Percentiles rank a stretch among this genome's conserved stretches.
Conservation (phyloP, 2,797 vertebrate genomes). For the Brachyrhaphis roseni region DNA sequence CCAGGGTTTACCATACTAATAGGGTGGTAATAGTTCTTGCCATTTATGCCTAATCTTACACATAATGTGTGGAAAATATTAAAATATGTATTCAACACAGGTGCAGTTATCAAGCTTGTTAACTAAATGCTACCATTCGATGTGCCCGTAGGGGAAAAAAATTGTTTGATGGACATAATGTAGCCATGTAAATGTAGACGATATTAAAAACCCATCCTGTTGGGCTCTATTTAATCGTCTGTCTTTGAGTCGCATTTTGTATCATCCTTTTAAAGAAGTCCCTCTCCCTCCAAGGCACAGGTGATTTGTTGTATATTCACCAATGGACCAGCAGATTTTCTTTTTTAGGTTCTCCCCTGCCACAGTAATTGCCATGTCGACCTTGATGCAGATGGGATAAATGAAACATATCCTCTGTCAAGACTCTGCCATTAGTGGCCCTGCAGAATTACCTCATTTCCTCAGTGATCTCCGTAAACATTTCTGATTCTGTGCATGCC, state of each 20-base stretch:
- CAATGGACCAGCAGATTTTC: slow-evolving; percentile 54
- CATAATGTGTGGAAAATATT: slow-evolving; percentile 18
- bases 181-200: slow-evolving; percentile 44
- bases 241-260: slow-evolving; percentile 67
- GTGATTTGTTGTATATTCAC: slow-evolving; percentile 77
- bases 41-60: slow-evolving; percentile 29
- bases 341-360: slow-evolving; percentile 53
- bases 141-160: slow-evolving; percentile 33
- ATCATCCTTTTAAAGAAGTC: slow-evolving; percentile 64
- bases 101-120: slow-evolving; percentile 26
- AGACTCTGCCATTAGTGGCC: slow-evolving; percentile 66
- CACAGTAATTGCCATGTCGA: slow-evolving; percentile 69
- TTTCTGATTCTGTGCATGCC: slow-evolving; percentile 58
- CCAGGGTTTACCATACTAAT: slow-evolving; percentile 51
- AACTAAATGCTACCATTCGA: slow-evolving; percentile 22
- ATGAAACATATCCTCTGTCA: slow-evolving; percentile 76
- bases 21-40: slow-evolving; percentile 15
- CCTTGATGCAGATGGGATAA: slow-evolving; percentile 78
- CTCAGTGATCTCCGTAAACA: slow-evolving; percentile 67
- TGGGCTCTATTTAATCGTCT: slow-evolving; percentile 52
- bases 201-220: slow-evolving; percentile 59
- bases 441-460: slow-evolving; percentile 70
- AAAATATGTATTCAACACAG: slow-evolving; percentile 24
- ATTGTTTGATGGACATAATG: slow-evolving; percentile 45
- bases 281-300: slow-evolving; percentile 62